Conservation (phyloP, 1,140 invertebrate genomes). For the Magallana angulata region DNA sequence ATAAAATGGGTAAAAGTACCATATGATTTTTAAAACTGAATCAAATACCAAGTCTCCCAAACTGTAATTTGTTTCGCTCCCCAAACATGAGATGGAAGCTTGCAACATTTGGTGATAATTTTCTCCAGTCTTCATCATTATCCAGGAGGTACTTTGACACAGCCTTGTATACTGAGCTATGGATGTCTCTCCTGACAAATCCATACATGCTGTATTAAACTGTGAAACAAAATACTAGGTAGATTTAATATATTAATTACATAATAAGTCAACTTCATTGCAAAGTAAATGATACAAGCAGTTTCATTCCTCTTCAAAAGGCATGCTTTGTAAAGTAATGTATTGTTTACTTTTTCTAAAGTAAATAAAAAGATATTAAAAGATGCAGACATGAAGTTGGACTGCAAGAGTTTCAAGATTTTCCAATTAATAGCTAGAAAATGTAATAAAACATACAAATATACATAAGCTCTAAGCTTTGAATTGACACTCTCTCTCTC, state of each 20-base stretch:
- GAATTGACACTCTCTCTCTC: too few relatives aligned
- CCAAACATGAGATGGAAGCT: slow-evolving; percentile 72
- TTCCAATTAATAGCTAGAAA: too few relatives aligned
- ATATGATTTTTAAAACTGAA: not conserved
- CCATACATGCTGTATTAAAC: slow-evolving; percentile 55
- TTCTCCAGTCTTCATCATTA: slow-evolving; percentile 65
- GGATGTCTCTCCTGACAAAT: slow-evolving; percentile 66
- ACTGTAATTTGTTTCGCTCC: slow-evolving; percentile 71
- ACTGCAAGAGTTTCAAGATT: too few relatives aligned
- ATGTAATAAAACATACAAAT: too few relatives aligned
- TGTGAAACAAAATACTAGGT: not conserved
- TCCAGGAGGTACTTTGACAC: slow-evolving; percentile 62
- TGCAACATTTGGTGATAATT: slow-evolving; percentile 59
- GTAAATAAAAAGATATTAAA: too few relatives aligned
- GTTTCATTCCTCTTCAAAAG: not conserved
- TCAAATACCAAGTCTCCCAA: slow-evolving; percentile 66
- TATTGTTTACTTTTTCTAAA: too few relatives aligned
- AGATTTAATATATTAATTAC: not conserved
- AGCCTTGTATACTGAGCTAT: slow-evolving; percentile 69
- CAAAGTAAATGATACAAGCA: not conserved
- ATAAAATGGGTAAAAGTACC: too few relatives aligned
- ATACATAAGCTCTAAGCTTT: too few relatives aligned
- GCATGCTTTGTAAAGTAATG: too few relatives aligned
- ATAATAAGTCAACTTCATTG: not conserved
- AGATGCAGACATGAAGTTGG: too few relatives aligned